Evolutionary conservation across 2,888 invertebrate genomes (phyloP), one percentile per base, ranked within the genome.

Genomic region (Eurois occulta): DNA sequence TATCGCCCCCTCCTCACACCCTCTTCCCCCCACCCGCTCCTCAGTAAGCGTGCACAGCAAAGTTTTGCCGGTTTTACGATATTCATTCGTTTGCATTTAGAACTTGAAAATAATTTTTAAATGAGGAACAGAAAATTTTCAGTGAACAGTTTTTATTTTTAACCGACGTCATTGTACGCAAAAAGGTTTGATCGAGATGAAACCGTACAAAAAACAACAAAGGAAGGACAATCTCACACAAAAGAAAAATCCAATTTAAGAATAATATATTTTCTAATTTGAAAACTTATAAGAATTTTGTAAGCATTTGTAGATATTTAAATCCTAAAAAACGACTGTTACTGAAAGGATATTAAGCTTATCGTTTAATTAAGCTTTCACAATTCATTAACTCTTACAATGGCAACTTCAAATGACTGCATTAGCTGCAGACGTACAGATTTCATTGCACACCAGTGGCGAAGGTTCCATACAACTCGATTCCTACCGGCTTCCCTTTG

Each of bases 41-140:
- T 67, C 78, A 88, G 41, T n/a, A 65, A 65, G 80, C 81, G 84
- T 84, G 84, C 85, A 88, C 81, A 85, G 85, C 89, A 88, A 89
- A 90, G 86, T 90, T 91, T 90, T 90, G 90, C 91, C 89, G 90
- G 91, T 90, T 89, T 88, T 86, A 89, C 82, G 83, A 87, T 84
- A 87, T 87, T 85, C 79, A 84, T 85, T 89, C 88, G 88, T 90
- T 90, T 89, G 88, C 86, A 90, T 90, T 90, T 88, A 88, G 80
- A 88, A 85, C 75, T 86, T 82, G 79, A 75, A 77, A 77, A 81
- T 84, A 71, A 81, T 83, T 88, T 87, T 88, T 79, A 77, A 80
- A 87, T 71, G 77, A 88, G 81, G 81, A 87, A 87, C 83, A 86
- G 86, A 84, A 87, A 87, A 86, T 78, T 70, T 58, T 76, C 71